Conservation (phyloP, 2,797 vertebrate genomes). For the Tragelaphus eurycerus region DNA sequence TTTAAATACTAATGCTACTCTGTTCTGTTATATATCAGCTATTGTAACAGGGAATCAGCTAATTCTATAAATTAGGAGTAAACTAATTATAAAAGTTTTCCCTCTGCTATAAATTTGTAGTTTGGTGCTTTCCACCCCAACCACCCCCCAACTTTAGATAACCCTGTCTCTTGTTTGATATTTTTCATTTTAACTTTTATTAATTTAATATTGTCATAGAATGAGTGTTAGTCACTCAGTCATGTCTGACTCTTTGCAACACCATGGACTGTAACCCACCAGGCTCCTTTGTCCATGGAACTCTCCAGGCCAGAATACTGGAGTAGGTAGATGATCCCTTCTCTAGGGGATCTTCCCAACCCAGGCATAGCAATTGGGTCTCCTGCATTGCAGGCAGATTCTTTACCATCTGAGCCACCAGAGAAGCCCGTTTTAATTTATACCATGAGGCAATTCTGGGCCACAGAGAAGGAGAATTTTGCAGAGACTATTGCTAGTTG, state of each 20-base stretch:
- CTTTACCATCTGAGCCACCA: neutral
- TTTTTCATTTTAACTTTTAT: conserved; percentile 39
- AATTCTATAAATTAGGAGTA: neutral
- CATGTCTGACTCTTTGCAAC: neutral
- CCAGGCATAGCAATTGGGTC: neutral
- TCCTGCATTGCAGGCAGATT: neutral
- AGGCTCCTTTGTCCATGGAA: neutral
- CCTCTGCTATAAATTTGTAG: conserved; percentile 51
- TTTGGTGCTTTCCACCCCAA: neutral
- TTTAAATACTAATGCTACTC: conserved; percentile 34
- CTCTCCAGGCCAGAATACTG: neutral
- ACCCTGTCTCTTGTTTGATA: neutral
- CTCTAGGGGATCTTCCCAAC: neutral
- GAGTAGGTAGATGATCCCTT: neutral
- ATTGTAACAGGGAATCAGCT: conserved; percentile 53
- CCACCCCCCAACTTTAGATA: neutral
- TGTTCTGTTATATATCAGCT: conserved; percentile 60
- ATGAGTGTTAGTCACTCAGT: neutral
- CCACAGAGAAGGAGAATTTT: neutral
- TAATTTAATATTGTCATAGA: conserved; percentile 33
- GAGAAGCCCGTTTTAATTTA: conserved; percentile 47
- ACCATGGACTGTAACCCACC: neutral
- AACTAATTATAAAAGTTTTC: conserved; percentile 49
- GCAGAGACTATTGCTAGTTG: neutral
- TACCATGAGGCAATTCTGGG: conserved; percentile 10